Evolutionary conservation across 2,797 vertebrate species (phyloP).

Genomic region (Alca torda): DNA sequence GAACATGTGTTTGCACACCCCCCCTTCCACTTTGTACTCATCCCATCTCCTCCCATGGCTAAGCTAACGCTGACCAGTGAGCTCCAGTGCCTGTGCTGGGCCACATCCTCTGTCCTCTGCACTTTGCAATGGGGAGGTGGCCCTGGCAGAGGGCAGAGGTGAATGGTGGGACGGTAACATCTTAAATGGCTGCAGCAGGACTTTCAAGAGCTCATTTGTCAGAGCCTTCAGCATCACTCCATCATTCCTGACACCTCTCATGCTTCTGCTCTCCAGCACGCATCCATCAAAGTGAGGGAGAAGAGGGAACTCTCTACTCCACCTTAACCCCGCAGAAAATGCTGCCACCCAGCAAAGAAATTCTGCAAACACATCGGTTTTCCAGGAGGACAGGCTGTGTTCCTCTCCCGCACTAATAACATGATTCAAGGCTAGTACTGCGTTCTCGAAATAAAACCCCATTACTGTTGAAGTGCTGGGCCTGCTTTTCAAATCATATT

Average conservation of each 20-base stretch:
- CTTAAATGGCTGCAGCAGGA: neutral
- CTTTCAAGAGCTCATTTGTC: conserved; percentile 23
- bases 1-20: rapidly evolving
- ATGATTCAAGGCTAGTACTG: neutral
- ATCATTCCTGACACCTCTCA: conserved; percentile 4
- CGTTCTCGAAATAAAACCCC: neutral
- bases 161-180: rapidly evolving
- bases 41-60: neutral
- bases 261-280: neutral
- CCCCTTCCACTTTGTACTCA: neutral
- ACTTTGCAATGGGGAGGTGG: neutral
- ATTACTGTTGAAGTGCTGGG: neutral
- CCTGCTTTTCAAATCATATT: neutral
- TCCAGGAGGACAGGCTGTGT: neutral
- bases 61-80: neutral
- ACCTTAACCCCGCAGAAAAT: neutral
- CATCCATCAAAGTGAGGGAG: conserved; percentile 6
- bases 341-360: neutral
- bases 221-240: conserved; percentile 13
- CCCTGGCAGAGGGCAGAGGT: neutral
- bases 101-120: neutral
- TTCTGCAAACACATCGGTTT: conserved; percentile 23
- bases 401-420: neutral
- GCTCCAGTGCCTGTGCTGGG: neutral
- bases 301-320: neutral